Evolutionary conservation across 2,113 vertebrate species (phyloP).

Genomic region (Pongo pygmaeus): DNA sequence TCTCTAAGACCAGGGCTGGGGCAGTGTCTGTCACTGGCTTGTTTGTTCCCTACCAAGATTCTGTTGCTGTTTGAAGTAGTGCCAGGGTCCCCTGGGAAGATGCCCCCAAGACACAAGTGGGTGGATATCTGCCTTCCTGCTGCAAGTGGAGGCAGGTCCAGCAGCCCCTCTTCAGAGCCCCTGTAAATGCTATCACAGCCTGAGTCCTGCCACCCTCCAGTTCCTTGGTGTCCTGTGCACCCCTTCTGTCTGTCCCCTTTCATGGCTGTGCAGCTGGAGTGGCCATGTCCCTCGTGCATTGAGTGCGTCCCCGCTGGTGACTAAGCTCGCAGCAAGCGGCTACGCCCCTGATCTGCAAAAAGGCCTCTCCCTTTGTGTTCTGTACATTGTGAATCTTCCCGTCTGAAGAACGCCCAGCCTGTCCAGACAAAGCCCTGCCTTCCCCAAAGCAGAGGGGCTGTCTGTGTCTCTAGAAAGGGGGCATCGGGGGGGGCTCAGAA

Average conservation of each 20-base stretch:
- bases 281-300: conserved; percentile 47
- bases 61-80: neutral
- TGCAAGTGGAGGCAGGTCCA: neutral
- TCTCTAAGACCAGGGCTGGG: conserved; percentile 13
- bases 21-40: conserved; percentile 36
- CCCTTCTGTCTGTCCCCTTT: conserved; percentile 61
- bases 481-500: neutral
- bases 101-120: neutral
- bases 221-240: conserved; percentile 28
- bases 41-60: neutral
- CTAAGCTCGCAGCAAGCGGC: conserved; percentile 40
- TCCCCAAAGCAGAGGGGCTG: accelerated
- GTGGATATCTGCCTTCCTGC: neutral
- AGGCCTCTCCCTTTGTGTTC: conserved; percentile 40
- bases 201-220: neutral
- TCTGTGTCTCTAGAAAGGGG: neutral
- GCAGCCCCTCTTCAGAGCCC: neutral
- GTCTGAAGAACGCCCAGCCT: neutral
- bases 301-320: neutral
- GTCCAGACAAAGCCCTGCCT: neutral
- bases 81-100: neutral
- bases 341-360: neutral
- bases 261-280: neutral
- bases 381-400: neutral
- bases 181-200: conserved; percentile 38